A percentile compares a stretch with the other conserved stretches of the same genome.
Evolutionary conservation across 2,797 vertebrate genomes (phyloP).

Genomic region (Thripadectes ignobilis): DNA sequence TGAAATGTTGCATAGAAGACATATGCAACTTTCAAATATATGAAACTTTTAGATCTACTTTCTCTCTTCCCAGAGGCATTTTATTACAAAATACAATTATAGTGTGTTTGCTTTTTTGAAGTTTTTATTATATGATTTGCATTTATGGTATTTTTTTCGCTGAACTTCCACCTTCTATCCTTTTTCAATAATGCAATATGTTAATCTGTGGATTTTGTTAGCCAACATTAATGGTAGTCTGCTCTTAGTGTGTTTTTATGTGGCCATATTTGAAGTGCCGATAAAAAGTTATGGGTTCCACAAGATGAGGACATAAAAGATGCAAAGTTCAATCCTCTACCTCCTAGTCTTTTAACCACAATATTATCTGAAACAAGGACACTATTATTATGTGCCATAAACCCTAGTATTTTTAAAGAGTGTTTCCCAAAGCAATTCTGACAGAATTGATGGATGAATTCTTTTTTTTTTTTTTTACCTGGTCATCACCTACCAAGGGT

Average conservation of each 20-base stretch:
- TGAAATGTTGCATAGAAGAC: not conserved
- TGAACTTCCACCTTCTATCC: not conserved
- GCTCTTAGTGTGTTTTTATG: constrained; percentile 39
- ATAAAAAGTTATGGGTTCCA: constrained; percentile 41
- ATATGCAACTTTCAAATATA: not conserved
- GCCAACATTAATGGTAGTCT: not conserved
- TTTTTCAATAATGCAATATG: not conserved
- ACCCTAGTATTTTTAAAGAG: not conserved
- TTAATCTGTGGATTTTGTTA: constrained; percentile 6
- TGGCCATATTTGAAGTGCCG: not conserved
- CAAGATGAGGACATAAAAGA: constrained; percentile 41
- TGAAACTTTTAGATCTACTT: not conserved
- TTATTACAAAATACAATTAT: not conserved
- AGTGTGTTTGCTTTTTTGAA: not conserved
- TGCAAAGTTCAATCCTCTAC: constrained; percentile 33
- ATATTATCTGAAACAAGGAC: constrained; percentile 20
- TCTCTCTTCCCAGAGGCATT: not conserved
- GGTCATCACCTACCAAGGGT: not conserved
- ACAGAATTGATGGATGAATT: not conserved
- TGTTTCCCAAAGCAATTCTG: constrained; percentile 5
- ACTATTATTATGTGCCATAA: not conserved
- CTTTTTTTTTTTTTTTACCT: not conserved
- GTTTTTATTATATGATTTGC: not conserved
- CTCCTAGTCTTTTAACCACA: constrained; percentile 14
- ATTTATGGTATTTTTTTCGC: not conserved